These are phyloP conservation scores for Hydrozoanthus gracilis DNA, from an alignment of 92 coral and sea anemone genomes.

Conservation along the genomic window DNA sequence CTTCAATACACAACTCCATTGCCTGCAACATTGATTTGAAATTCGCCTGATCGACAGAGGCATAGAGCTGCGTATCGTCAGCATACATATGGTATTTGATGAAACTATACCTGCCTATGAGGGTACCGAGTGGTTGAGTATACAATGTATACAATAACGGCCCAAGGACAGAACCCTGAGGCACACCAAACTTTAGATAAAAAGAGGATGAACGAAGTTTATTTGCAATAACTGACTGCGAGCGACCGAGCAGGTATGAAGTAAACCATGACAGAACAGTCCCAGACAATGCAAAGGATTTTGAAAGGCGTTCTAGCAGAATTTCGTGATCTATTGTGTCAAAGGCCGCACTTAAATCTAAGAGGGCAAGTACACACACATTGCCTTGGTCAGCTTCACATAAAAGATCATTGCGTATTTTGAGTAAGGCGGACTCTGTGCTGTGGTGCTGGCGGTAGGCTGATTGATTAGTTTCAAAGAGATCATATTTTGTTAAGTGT, in stretches of 20 bases:
- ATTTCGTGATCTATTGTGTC: conserved; percentile 34
- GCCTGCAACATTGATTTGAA: conserved; percentile 6
- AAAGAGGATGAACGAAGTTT: conserved; percentile 14
- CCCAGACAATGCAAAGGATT: conserved; percentile 24
- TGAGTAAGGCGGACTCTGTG: conserved; percentile 16
- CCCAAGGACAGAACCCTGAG: conserved; percentile 28
- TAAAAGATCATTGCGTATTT: conserved; percentile 14
- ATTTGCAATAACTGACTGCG: conserved; percentile 37
- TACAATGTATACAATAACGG: conserved; percentile 17
- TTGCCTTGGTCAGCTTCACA: conserved; percentile 16
- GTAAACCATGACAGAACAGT: conserved; percentile 33
- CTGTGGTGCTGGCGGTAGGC: conserved; percentile 24
- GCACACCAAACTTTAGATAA: conserved; percentile 13
- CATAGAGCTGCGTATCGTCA: conserved; percentile 18
- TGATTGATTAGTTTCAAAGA: conserved; percentile 17
- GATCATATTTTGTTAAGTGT: conserved; percentile 23
- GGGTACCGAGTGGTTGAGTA: conserved; percentile 21
- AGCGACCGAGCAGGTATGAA: conserved; percentile 38
- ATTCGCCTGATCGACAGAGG: conserved; percentile 10
- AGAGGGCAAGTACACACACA: conserved; percentile 20
- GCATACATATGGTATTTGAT: conserved; percentile 24
- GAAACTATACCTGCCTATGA: conserved; percentile 10
- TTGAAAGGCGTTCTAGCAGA: conserved; percentile 23
- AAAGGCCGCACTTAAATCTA: conserved; percentile 36
- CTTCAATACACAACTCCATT: conserved; percentile 12